Conservation (phyloP, 2,797 vertebrate species). For the Tapirus indicus region DNA sequence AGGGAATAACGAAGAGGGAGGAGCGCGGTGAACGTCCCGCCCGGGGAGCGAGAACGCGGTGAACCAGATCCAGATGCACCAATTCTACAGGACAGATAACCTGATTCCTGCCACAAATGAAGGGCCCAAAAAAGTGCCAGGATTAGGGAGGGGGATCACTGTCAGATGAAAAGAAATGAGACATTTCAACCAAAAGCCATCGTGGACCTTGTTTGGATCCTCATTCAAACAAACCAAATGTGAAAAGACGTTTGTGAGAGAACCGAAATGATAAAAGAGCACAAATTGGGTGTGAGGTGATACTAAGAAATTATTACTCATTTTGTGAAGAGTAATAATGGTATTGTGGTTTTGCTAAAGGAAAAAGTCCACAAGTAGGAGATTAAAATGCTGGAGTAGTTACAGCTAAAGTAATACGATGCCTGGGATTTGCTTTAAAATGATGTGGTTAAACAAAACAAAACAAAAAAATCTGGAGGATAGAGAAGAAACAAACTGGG, state of each 20-base stretch:
- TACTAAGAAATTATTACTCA: not conserved
- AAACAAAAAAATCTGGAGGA: not conserved
- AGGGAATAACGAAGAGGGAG: not conserved
- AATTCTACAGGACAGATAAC: not conserved
- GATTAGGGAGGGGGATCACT: not conserved
- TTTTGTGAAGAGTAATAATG: not conserved
- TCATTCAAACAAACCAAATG: not conserved
- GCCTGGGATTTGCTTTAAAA: not conserved
- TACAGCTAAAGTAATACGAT: not conserved
- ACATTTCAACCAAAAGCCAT: not conserved
- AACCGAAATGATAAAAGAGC: not conserved
- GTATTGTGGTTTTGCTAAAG: not conserved
- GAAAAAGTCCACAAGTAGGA: not conserved
- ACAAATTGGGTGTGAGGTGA: no score
- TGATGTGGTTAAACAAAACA: not conserved
- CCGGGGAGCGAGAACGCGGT: not conserved
- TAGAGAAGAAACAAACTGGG: not conserved
- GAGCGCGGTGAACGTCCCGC: rapidly evolving
- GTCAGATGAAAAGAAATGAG: not conserved
- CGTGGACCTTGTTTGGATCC: not conserved
- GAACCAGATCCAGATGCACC: not conserved
- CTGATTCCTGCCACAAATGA: not conserved
- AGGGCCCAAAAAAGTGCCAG: not conserved
- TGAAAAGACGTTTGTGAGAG: not conserved
- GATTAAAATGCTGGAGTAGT: not conserved